These are phyloP conservation scores for Chaetodon trifascialis DNA, from an alignment of 2,113 vertebrate species.

Conservation along the genomic window DNA sequence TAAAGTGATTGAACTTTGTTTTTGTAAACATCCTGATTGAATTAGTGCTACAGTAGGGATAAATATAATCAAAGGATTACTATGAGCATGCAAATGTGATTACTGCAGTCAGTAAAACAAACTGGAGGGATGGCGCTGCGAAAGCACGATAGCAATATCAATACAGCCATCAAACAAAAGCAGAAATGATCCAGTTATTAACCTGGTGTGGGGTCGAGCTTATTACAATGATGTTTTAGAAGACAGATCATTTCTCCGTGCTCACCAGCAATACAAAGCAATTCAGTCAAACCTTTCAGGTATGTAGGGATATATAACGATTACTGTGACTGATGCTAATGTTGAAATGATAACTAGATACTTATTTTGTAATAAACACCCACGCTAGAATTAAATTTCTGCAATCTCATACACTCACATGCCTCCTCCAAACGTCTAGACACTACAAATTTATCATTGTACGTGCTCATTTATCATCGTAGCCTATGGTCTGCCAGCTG, in stretches of 20 bases:
- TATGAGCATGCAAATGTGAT: slow-evolving; percentile 45
- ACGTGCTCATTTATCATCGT: slow-evolving; percentile 41
- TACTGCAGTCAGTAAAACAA: slow-evolving; percentile 18
- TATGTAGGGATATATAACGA: background rate
- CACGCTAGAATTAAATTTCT: background rate
- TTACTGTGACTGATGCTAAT: background rate
- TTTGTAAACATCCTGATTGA: slow-evolving; percentile 38
- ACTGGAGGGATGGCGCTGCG: background rate
- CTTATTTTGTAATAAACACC: background rate
- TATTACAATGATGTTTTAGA: background rate
- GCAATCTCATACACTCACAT: background rate
- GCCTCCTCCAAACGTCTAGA: background rate
- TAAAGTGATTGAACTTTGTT: background rate
- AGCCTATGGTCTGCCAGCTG: slow-evolving; percentile 4
- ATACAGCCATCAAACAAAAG: background rate
- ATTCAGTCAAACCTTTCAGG: background rate
- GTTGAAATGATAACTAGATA: background rate
- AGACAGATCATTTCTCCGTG: background rate
- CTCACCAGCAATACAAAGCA: background rate
- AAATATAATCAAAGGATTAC: slow-evolving; percentile 37
- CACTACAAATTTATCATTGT: slow-evolving; percentile 17
- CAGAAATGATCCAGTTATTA: slow-evolving; percentile 13
- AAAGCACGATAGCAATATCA: slow-evolving; percentile 15
- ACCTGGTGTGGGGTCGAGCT: slow-evolving; percentile 1
- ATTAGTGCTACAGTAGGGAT: slow-evolving; percentile 28